These are phyloP conservation scores for Collichthys lucidus DNA, from an alignment of 2,113 vertebrate species.

Conservation along the genomic window DNA sequence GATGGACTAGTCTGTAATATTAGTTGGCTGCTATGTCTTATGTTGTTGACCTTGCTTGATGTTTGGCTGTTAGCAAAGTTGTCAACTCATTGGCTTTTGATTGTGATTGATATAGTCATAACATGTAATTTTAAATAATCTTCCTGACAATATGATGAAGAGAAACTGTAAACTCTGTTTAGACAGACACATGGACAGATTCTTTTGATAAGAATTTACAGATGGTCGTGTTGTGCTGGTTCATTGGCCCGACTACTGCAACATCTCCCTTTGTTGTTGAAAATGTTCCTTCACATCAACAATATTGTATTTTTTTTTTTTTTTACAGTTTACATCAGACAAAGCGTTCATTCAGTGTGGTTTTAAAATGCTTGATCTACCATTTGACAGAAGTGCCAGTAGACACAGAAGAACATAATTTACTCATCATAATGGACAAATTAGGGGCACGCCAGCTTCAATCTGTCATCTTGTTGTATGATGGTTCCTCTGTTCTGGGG, in stretches of 20 bases:
- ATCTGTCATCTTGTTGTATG: slow-evolving; percentile 68
- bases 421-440: slow-evolving; percentile 80
- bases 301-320: slow-evolving; percentile 8
- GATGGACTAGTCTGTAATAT: too few species aligned
- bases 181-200: not conserved
- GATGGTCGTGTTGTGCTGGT: not conserved
- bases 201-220: not conserved
- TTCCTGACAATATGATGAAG: slow-evolving; percentile 30
- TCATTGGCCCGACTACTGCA: not conserved
- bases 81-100: too few species aligned
- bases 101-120: too few species aligned
- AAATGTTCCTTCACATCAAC: slow-evolving; percentile 23
- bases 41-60: too few species aligned
- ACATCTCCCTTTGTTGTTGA: slow-evolving; percentile 16
- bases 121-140: slow-evolving; percentile 17
- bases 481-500: slow-evolving; percentile 63
- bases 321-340: slow-evolving; percentile 29
- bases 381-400: slow-evolving; percentile 78
- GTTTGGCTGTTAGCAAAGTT: too few species aligned
- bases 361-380: slow-evolving; percentile 67
- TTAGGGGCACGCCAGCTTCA: slow-evolving; percentile 78
- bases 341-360: slow-evolving; percentile 42
- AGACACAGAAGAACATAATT: slow-evolving; percentile 79
- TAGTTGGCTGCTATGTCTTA: too few species aligned
- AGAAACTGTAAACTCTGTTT: not conserved